These are phyloP conservation scores for Fragum whitleyi DNA, from an alignment of 2,888 invertebrate species.

Conservation along the genomic window DNA sequence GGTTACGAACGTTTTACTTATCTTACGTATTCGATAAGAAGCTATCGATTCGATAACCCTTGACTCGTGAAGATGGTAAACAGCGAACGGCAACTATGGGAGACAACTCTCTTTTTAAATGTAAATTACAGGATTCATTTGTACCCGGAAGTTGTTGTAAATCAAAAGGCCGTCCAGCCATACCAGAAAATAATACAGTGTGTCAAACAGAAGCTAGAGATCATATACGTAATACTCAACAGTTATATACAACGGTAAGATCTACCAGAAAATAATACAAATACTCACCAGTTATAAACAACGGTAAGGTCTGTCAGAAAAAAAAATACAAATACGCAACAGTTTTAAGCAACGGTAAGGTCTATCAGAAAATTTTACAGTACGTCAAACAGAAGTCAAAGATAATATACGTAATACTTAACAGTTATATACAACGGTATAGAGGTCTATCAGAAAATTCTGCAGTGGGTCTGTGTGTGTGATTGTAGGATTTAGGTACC, in stretches of 20 bases:
- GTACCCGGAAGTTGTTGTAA: conserved; percentile 58
- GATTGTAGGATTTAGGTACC: too few relatives aligned
- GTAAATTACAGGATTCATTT: too few relatives aligned
- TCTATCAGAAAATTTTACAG: conserved; percentile 10
- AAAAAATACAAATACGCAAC: conserved; percentile 9
- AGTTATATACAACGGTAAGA: conserved; percentile 42
- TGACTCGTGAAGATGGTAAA: too few relatives aligned
- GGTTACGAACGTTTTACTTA: too few relatives aligned
- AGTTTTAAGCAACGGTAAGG: conserved; percentile 41
- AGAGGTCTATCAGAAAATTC: too few relatives aligned
- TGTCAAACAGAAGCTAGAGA: conserved; percentile 42
- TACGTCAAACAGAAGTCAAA: conserved; percentile 40
- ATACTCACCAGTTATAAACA: too few relatives aligned
- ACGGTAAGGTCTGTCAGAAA: conserved; percentile 4
- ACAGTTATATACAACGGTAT: conserved; percentile 43
- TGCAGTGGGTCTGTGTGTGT: too few relatives aligned
- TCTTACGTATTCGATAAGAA: too few relatives aligned
- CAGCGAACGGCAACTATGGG: too few relatives aligned
- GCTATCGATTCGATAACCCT: too few relatives aligned
- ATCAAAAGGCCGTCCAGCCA: neutral
- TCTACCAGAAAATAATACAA: too few relatives aligned
- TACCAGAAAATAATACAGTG: conserved; percentile 10
- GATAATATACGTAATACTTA: conserved; percentile 13
- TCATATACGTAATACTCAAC: conserved; percentile 10
- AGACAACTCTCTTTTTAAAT: too few relatives aligned